phyloP scores from a whole-genome alignment of 2,113 vertebrate species.

The Ptyas mucosa region DNA sequence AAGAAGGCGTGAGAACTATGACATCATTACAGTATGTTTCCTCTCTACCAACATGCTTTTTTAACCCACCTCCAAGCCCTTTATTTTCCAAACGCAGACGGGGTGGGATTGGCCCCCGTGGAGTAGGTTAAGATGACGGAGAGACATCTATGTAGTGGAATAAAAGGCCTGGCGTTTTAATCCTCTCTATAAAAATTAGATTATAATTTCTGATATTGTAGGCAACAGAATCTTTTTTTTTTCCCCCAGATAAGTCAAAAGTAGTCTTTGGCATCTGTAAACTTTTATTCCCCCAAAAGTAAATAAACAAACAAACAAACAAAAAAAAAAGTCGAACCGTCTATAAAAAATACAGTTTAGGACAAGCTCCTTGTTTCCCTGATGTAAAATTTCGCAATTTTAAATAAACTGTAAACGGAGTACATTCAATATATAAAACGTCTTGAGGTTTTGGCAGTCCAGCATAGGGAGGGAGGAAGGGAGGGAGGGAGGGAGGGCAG shows the following conservation, averaged over 20 bases:
- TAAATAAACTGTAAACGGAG: constrained; percentile 76
- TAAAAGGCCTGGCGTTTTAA: constrained; percentile 24
- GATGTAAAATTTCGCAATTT: constrained; percentile 72
- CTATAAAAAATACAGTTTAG: constrained; percentile 72
- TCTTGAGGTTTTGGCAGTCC: constrained; percentile 63
- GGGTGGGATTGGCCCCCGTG: background rate
- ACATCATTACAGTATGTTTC: background rate
- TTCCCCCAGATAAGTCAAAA: constrained; percentile 52
- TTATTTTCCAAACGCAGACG: background rate
- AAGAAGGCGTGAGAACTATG: background rate
- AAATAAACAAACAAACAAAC: constrained; percentile 40
- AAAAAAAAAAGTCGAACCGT: constrained; percentile 44
- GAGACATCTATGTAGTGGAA: constrained; percentile 28
- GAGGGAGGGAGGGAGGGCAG: constrained; percentile 4
- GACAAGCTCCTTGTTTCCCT: constrained; percentile 68
- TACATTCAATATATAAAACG: constrained; percentile 73
- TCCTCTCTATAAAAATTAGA: constrained; percentile 53
- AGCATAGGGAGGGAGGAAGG: background rate
- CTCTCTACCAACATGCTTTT: background rate
- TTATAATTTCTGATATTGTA: constrained; percentile 32
- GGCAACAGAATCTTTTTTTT: constrained; percentile 41
- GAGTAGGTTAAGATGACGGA: background rate
- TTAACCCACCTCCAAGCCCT: background rate
- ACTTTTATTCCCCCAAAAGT: constrained; percentile 38
- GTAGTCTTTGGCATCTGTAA: constrained; percentile 62